Conservation (phyloP, 2,797 vertebrate species). For the Leptodon cayanensis region DNA sequence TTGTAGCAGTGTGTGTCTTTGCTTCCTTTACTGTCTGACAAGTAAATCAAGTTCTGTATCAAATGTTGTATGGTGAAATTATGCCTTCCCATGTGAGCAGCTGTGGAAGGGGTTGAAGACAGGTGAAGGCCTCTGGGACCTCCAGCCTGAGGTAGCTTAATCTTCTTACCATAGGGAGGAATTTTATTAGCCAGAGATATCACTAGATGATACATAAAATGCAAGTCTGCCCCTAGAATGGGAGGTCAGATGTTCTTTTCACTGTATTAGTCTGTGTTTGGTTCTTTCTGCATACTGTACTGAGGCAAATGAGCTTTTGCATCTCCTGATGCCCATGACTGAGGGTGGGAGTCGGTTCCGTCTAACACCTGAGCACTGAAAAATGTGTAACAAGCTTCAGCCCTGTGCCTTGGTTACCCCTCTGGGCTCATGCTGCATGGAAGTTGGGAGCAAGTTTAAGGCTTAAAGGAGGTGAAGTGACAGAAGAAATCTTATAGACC, state of each 20-base stretch:
- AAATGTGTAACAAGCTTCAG: background rate
- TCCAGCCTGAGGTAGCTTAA: background rate
- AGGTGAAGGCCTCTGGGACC: background rate
- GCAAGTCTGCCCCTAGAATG: background rate
- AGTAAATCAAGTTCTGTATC: background rate
- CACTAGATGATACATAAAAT: background rate
- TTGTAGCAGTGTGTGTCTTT: background rate
- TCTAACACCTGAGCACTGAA: background rate
- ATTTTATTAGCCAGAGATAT: background rate
- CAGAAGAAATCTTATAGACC: background rate
- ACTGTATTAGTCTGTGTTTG: background rate
- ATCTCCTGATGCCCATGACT: background rate
- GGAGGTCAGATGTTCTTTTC: background rate
- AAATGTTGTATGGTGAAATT: background rate
- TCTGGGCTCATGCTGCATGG: background rate
- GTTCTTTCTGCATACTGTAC: background rate
- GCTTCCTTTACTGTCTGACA: background rate
- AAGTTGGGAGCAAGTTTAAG: background rate
- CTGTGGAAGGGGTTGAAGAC: background rate
- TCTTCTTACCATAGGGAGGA: background rate
- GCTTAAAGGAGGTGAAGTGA: background rate
- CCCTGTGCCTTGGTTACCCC: accelerated
- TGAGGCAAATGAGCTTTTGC: background rate
- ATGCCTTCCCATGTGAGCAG: background rate
- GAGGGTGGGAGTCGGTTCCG: background rate